A percentile compares a stretch with the other conserved stretches of the same genome.
Evolutionary conservation across 1,140 invertebrate species (phyloP).

Genomic region (Frieseomelitta varia): DNA sequence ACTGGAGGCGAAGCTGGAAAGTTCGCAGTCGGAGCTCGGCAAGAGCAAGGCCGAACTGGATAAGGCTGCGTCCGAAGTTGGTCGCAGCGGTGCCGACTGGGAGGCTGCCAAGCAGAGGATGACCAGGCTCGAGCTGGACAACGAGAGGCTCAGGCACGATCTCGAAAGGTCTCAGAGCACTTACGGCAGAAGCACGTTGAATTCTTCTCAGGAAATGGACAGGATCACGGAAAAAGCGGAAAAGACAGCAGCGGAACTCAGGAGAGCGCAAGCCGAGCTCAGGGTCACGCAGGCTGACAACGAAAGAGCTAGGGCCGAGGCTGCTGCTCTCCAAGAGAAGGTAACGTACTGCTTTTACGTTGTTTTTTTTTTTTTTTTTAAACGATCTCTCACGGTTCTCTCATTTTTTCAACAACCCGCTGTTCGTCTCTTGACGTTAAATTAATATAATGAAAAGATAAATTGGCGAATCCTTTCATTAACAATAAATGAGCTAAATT

Average conservation of each 20-base stretch:
- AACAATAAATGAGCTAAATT: too few relatives aligned
- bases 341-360: conserved; percentile 51
- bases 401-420: too few relatives aligned
- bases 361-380: too few relatives aligned
- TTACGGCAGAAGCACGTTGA: conserved; percentile 89
- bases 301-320: conserved; percentile 91
- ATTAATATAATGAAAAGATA: too few relatives aligned
- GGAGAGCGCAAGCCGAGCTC: conserved; percentile 92
- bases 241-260: conserved; percentile 90
- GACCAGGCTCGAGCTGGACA: conserved; percentile 93
- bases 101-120: conserved; percentile 93
- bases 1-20: conserved; percentile 94
- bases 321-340: conserved; percentile 94
- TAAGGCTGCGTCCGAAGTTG: conserved; percentile 94
- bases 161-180: conserved; percentile 91
- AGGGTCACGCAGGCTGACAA: conserved; percentile 93
- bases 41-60: conserved; percentile 96
- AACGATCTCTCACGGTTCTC: too few relatives aligned
- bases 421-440: too few relatives aligned
- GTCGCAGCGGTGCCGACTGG: conserved; percentile 93
- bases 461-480: too few relatives aligned
- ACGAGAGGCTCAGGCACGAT: conserved; percentile 92
- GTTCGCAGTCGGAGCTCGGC: conserved; percentile 95
- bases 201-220: conserved; percentile 90
- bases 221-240: conserved; percentile 94